Base-by-base conservation (phyloP, 1,140 invertebrate species). In the Ridgeia piscesae region DNA sequence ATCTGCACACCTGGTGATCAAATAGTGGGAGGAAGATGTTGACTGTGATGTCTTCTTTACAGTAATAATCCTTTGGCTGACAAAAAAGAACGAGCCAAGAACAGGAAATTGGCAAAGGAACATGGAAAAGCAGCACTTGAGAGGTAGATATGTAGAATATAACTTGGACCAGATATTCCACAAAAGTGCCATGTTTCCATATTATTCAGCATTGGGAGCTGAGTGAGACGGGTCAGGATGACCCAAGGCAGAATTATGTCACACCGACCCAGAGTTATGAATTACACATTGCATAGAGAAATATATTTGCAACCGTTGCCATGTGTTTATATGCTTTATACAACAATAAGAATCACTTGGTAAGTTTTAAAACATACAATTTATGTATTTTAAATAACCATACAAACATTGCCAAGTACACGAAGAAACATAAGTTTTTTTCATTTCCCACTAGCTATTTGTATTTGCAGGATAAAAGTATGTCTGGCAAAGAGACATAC, bases 31-130 rank as follows among this genome's bases (percentile, higher is more conserved):
- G 27, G 58, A 1, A 9, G 34, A 21, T 34, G 33, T 92, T n/a
- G 89, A 34, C 48, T 31, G 35, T n/a, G n/a, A 35, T 42, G 92
- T 92, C 1, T 89, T 92, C 88, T 77, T 92, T 94, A 34, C 92
- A 95, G 95, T 93, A 94, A 94, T 89, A 94, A 94, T 93, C 94
- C 94, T 88, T 94, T 94, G 94, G 94, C 94, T 58, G 95, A 95
- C 90, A 95, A 94, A 92, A 93, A 94, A 92, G 94, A 94, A 48
- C 93, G 94, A 91, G 94, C 93, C 91, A 94, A 94, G 93, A 91
- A 92, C 31, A 92, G 89, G 89, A 58, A 91, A 21, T 33, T 77
- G 21, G 94, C 93, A 35, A 94, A 94, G 89, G 94, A 92, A 48
- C 58, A 92, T 88, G 92, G 94, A 92, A 94, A 94, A 88, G 94